Percentiles rank a stretch among this genome's conserved stretches.
These are phyloP conservation scores for Galaxea fascicularis DNA, from an alignment of 92 coral and sea anemone species.

Conservation along the genomic window DNA sequence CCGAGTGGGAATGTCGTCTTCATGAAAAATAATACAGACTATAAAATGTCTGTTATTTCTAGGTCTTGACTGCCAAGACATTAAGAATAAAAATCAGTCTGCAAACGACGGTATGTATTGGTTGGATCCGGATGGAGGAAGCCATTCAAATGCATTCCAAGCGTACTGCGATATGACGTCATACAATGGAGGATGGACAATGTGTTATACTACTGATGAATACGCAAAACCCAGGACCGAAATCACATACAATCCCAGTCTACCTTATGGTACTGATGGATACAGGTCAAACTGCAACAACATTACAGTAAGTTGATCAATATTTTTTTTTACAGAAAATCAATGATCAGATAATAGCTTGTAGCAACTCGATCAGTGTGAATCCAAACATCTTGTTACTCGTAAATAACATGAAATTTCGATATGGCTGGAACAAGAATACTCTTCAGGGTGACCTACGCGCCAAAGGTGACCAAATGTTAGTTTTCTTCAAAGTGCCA, in stretches of 20 bases:
- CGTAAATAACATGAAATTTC: too few species aligned
- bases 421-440: too few species aligned
- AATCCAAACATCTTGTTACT: too few species aligned
- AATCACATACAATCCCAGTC: slow-evolving; percentile 17
- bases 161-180: slow-evolving; percentile 65
- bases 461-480: not conserved
- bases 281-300: slow-evolving; percentile 49
- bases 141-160: slow-evolving; percentile 25
- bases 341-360: too few species aligned
- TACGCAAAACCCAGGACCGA: slow-evolving; percentile 29
- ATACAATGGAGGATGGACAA: slow-evolving; percentile 68
- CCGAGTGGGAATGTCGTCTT: too few species aligned
- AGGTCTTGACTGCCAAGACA: slow-evolving; percentile 19
- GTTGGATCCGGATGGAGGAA: slow-evolving; percentile 52
- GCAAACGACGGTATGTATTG: slow-evolving; percentile 43
- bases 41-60: not conserved
- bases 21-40: too few species aligned
- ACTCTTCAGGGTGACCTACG: too few species aligned
- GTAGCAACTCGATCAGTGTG: too few species aligned
- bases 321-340: too few species aligned
- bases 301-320: slow-evolving; percentile 20
- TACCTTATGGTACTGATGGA: slow-evolving; percentile 43
- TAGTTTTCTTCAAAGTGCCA: too few species aligned
- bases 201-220: slow-evolving; percentile 59
- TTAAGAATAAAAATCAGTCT: not conserved